Evolutionary conservation across 2,888 invertebrate species (phyloP).

Genomic region (Cylloceria caligata): DNA sequence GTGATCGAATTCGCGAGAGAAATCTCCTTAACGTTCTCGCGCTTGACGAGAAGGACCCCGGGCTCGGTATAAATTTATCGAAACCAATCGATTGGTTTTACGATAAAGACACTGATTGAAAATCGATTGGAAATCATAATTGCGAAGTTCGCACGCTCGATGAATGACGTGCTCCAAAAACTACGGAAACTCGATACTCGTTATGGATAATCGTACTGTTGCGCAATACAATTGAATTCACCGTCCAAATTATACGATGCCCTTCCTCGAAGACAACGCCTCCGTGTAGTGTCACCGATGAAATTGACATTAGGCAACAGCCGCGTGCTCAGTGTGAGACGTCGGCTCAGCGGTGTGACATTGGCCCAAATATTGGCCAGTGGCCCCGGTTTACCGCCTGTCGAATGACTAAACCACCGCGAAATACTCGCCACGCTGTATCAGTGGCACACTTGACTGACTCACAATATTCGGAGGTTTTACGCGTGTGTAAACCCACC

Average conservation of each 20-base stretch:
- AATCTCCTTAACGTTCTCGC: constrained; percentile 28
- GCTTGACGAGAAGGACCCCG: not conserved
- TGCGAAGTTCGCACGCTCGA: not conserved
- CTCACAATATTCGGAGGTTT: not conserved
- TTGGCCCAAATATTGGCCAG: constrained; percentile 82
- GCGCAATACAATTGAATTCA: constrained; percentile 26
- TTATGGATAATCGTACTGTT: not conserved
- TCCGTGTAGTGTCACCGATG: constrained; percentile 5
- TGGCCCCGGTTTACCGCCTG: constrained; percentile 74
- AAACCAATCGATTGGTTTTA: not conserved
- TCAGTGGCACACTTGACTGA: not conserved
- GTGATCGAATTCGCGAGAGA: constrained; percentile 15
- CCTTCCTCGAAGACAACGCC: constrained; percentile 22
- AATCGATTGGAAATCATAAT: constrained; percentile 10
- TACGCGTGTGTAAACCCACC: not conserved
- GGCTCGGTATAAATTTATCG: not conserved
- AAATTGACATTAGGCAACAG: constrained; percentile 63
- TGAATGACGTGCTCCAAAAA: constrained; percentile 4
- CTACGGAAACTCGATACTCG: not conserved
- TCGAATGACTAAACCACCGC: constrained; percentile 17
- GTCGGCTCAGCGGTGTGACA: constrained; percentile 76
- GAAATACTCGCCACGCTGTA: constrained; percentile 1
- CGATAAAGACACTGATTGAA: not conserved
- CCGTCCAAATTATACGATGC: constrained; percentile 30
- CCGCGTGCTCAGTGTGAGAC: constrained; percentile 12